These are phyloP conservation scores for Amphibalanus amphitrite DNA, from an alignment of 1,140 invertebrate genomes.

Conservation along the genomic window DNA sequence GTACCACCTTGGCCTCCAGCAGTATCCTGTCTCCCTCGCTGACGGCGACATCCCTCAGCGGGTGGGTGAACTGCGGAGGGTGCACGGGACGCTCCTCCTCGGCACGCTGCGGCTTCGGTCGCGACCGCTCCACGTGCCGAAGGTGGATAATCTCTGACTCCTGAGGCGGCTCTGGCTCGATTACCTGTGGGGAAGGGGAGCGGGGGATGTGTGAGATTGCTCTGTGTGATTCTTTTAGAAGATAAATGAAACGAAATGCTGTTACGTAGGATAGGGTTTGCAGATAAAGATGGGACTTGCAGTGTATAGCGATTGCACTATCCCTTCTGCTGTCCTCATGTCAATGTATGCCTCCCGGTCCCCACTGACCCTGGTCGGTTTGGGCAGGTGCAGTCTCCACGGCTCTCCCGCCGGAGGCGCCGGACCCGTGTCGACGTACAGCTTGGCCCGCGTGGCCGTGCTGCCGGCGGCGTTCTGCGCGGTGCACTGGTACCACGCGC, in stretches of 20 bases:
- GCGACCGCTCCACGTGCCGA: slow-evolving; percentile 69
- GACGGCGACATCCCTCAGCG: slow-evolving; percentile 59
- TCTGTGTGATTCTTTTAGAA: too few species aligned
- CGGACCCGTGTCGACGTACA: slow-evolving; percentile 55
- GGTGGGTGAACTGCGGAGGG: slow-evolving; percentile 77
- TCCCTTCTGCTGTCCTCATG: too few species aligned
- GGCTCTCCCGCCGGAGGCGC: slow-evolving; percentile 47
- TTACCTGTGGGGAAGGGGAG: background rate
- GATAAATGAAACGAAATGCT: too few species aligned
- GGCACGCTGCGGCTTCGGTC: slow-evolving; percentile 48
- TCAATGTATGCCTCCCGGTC: too few species aligned
- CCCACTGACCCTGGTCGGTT: slow-evolving; percentile 80
- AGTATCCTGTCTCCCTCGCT: slow-evolving; percentile 74
- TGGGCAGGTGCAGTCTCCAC: slow-evolving; percentile 68
- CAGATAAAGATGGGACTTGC: too few species aligned
- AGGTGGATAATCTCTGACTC: slow-evolving; percentile 65
- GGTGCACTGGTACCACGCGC: slow-evolving; percentile 94
- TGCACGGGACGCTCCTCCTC: slow-evolving; percentile 63
- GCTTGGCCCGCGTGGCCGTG: slow-evolving; percentile 65
- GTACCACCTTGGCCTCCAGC: slow-evolving; percentile 86
- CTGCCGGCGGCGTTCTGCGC: slow-evolving; percentile 91
- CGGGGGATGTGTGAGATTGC: too few species aligned
- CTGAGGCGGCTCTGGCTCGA: slow-evolving; percentile 42
- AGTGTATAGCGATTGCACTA: too few species aligned
- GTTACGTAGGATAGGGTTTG: too few species aligned